Evolutionary conservation across 2,888 invertebrate species (phyloP), one percentile per base, ranked within the genome.

Genomic region (Alloplasta piceator): DNA sequence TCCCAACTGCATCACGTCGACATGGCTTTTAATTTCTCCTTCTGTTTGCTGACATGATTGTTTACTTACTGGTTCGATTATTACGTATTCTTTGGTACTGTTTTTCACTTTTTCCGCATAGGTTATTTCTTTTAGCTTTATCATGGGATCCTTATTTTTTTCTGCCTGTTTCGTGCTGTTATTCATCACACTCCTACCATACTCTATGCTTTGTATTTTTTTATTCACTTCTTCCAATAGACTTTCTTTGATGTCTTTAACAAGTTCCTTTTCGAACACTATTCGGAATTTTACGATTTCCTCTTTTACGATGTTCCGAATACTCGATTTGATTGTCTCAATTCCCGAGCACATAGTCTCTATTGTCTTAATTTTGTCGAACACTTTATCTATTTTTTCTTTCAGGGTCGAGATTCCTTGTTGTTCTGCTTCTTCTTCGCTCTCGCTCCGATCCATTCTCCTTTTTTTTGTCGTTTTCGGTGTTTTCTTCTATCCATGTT

Each of bases 1-100:
- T 46, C 80, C 75, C 9, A 80, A 36, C 58, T 75, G 41, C 0
- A 55, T 10, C 7, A 80, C 41, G 39, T 83, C 61, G 16, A 83
- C 72, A 60, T 78, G 60, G 5, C 50, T 77, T 41, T 58, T 79
- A 5, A 79, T 58, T 38, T 76, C 67, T 36, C 7, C 73, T 5
- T 77, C 71, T 10, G 73, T 75, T 16, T 66, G 7, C 3, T 66
- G 39, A 38, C 78, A 70, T n/a, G 63, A 10, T 70, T 82, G 63
- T 60, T 43, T 50, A 6, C 48, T 6, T 56, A 41, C 46, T 7
- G 67, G 61, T 67, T 68, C 70, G 10, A 82, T 50, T 7, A 82
- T 9, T 7, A 80, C 68, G 9, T 50, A 67, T 36, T 80, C 73
- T 6, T 52, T 50, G 6, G 26, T 14, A 5, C 41, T 79, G 4